Conservation (phyloP, 2,888 invertebrate species). For the Anarsia innoxiella region DNA sequence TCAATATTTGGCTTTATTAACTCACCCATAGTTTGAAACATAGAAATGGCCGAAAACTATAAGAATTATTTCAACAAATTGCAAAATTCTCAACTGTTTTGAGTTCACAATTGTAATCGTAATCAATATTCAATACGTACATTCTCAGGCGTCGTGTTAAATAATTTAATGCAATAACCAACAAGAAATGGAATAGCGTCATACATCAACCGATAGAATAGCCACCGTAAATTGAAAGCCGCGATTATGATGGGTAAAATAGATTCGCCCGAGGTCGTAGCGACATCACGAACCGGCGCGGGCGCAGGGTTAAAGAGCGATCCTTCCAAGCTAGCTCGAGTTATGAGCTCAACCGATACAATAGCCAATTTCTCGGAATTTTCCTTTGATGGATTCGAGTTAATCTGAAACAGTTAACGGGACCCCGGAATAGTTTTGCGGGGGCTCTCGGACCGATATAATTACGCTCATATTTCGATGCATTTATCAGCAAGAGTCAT, state of each 20-base stretch:
- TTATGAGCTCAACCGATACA: constrained; percentile 62
- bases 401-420: constrained; percentile 46
- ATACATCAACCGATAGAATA: constrained; percentile 52
- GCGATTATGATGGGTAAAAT: constrained; percentile 69
- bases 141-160: constrained; percentile 19
- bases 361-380: constrained; percentile 68
- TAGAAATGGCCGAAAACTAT: no score
- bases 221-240: constrained; percentile 69
- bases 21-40: no score
- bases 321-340: constrained; percentile 53
- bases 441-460: constrained; percentile 4
- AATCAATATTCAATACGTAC: constrained; percentile 6
- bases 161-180: constrained; percentile 32
- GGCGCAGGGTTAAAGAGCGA: constrained; percentile 69
- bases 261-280: constrained; percentile 59
- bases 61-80: no score
- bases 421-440: constrained; percentile 29
- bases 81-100: no score
- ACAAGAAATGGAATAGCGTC: constrained; percentile 32
- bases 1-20: no score
- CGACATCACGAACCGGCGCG: constrained; percentile 65
- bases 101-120: constrained; percentile 3
- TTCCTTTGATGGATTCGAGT: constrained; percentile 53
- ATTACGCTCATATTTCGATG: constrained; percentile 9
- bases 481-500: constrained; percentile 6